phyloP scores from a whole-genome alignment of 2,113 vertebrate genomes.

The Rhinolophus sinicus region DNA sequence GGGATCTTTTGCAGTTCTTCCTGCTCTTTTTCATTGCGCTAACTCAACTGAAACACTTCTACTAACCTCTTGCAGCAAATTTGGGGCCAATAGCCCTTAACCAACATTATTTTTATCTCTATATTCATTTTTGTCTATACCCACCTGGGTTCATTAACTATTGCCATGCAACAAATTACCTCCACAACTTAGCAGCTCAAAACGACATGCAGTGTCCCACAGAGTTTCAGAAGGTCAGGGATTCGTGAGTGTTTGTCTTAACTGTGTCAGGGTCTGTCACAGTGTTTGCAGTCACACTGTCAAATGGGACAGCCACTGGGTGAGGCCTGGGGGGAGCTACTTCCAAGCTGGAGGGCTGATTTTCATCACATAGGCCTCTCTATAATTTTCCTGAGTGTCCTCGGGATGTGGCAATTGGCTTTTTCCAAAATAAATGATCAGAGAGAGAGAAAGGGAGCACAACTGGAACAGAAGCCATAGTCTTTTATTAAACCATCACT shows the following conservation, averaged over 20 bases:
- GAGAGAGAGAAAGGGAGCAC: not conserved
- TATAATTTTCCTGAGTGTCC: not conserved
- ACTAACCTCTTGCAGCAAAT: not conserved
- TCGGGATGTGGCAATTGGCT: not conserved
- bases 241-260: accelerated
- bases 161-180: not conserved
- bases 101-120: not conserved
- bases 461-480: not conserved
- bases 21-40: not conserved
- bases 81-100: not conserved
- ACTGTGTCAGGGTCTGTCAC: not conserved
- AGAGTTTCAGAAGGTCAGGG: not conserved
- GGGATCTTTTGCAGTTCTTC: not conserved
- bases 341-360: not conserved
- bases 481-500: not conserved
- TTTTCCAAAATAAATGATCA: not conserved
- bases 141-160: not conserved
- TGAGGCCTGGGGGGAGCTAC: not conserved
- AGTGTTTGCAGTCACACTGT: not conserved
- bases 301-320: accelerated
- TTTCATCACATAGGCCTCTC: not conserved
- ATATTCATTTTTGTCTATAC: not conserved
- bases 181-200: not conserved
- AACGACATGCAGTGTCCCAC: not conserved
- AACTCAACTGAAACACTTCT: not conserved